Conservation (phyloP, 30 jellyfish, hydroid and myxozoan genomes). For the Aurelia sp. region DNA sequence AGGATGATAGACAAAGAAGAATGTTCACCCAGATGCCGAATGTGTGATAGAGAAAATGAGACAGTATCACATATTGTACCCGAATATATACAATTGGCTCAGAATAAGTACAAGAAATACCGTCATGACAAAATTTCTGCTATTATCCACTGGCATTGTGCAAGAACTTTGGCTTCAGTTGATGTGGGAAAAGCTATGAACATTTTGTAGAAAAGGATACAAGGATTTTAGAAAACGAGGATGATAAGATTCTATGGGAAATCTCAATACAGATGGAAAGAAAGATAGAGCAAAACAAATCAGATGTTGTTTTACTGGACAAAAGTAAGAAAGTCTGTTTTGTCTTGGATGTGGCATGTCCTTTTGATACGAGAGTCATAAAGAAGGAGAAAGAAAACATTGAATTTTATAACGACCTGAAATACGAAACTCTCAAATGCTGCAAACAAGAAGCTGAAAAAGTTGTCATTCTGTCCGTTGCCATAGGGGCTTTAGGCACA, state of each 20-base stretch:
- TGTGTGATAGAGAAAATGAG: constrained; percentile 29
- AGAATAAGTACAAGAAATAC: too few relatives aligned
- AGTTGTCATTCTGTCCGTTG: too few relatives aligned
- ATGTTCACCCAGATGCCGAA: constrained; percentile 28
- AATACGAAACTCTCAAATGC: too few relatives aligned
- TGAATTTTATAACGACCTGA: too few relatives aligned
- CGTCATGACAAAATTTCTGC: too few relatives aligned
- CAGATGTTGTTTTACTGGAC: not conserved
- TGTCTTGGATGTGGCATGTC: too few relatives aligned
- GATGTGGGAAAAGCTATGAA: not conserved
- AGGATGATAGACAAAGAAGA: too few relatives aligned
- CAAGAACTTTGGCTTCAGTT: not conserved
- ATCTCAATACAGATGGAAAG: not conserved
- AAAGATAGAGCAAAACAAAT: not conserved
- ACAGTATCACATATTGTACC: constrained; percentile 15
- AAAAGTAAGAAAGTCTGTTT: not conserved
- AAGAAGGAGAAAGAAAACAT: too few relatives aligned
- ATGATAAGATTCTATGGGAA: not conserved
- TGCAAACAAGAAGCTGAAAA: too few relatives aligned
- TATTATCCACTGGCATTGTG: constrained; percentile 13
- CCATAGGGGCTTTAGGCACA: too few relatives aligned
- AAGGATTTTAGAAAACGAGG: constrained; percentile 11
- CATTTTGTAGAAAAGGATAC: too few relatives aligned
- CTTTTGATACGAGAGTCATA: too few relatives aligned
- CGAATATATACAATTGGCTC: not conserved